These are phyloP conservation scores for Leucopsar rothschildi DNA, from an alignment of 2,113 vertebrate genomes.

Conservation along the genomic window DNA sequence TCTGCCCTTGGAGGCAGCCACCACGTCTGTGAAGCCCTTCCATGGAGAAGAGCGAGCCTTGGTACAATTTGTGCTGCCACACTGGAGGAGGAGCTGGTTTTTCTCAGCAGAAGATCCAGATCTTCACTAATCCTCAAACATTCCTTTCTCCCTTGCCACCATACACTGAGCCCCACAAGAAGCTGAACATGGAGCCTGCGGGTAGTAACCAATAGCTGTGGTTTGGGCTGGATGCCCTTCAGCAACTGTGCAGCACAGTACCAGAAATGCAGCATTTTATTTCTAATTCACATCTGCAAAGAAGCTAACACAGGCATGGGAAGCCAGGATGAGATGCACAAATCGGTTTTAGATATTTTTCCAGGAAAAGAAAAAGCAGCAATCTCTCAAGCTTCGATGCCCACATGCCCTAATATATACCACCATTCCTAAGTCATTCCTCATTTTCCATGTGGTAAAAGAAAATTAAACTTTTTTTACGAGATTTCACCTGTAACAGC, in stretches of 20 bases:
- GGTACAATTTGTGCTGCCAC: background rate
- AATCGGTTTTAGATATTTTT: background rate
- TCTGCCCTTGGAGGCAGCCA: background rate
- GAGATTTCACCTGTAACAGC: background rate
- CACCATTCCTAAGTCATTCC: background rate
- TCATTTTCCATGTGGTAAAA: background rate
- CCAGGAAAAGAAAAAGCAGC: background rate
- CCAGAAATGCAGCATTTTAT: background rate
- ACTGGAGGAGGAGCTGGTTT: background rate
- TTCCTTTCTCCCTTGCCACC: background rate
- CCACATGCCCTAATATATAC: background rate
- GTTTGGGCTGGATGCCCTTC: background rate
- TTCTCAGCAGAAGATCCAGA: background rate
- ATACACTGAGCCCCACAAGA: fast-evolving
- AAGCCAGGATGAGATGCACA: background rate
- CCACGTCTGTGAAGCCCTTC: background rate
- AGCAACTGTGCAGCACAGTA: background rate
- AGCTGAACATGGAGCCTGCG: background rate
- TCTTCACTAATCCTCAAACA: background rate
- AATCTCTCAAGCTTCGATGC: background rate
- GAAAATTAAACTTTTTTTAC: background rate
- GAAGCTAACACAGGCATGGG: background rate
- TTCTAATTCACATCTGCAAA: background rate
- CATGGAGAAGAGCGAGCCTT: fast-evolving
- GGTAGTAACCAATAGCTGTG: background rate